Conservation (phyloP, 2,113 vertebrate genomes). For the Menidia beryllina region DNA sequence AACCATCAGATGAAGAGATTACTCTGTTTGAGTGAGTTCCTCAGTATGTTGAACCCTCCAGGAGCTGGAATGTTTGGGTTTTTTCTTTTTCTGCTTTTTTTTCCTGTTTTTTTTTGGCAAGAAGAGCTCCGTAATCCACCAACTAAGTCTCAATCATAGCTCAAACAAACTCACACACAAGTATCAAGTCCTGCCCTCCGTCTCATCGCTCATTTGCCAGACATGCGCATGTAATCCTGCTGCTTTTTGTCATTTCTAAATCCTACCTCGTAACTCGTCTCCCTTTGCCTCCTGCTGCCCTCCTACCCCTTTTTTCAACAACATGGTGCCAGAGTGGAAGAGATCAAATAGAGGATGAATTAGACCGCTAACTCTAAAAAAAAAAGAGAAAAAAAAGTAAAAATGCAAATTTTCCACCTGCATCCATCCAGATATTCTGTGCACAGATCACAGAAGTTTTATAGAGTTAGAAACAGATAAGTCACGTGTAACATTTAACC, state of each 20-base stretch:
- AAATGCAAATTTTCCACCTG: conserved; percentile 36
- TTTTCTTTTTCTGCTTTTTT: too few relatives aligned
- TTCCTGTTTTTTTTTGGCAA: conserved; percentile 17
- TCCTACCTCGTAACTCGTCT: conserved; percentile 27
- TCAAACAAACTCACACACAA: conserved; percentile 54
- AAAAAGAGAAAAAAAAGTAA: conserved; percentile 33
- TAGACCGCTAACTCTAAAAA: conserved; percentile 41
- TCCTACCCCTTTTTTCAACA: conserved; percentile 16
- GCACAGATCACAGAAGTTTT: neutral
- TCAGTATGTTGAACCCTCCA: conserved; percentile 55
- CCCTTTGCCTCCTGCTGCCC: conserved; percentile 22
- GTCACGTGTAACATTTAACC: neutral
- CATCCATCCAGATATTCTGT: neutral
- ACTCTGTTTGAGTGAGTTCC: conserved; percentile 64
- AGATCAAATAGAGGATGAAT: conserved; percentile 50
- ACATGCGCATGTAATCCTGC: conserved; percentile 61
- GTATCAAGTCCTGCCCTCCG: conserved; percentile 43
- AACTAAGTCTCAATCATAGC: conserved; percentile 61
- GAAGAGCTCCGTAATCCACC: conserved; percentile 62
- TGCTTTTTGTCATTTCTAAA: conserved; percentile 32
- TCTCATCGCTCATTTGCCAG: conserved; percentile 51
- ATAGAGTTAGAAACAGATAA: conserved; percentile 8
- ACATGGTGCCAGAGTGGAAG: conserved; percentile 35
- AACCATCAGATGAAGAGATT: conserved; percentile 76
- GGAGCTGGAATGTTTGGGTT: conserved; percentile 53